A percentile compares a stretch with the other conserved stretches of the same genome.
phyloP scores from a whole-genome alignment of 2,113 vertebrate genomes.

The Ancistrus triradiatus region DNA sequence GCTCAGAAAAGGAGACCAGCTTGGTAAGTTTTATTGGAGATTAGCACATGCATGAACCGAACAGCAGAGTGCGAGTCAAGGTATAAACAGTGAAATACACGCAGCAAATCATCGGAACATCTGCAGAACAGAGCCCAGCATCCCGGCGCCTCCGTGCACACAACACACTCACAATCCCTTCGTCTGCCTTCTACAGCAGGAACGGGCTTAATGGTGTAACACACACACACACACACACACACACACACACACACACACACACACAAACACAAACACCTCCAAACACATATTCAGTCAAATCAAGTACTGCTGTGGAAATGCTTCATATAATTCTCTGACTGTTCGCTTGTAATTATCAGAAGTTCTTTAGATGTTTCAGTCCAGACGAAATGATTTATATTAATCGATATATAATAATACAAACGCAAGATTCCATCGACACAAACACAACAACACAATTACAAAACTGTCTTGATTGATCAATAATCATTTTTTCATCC shows the following conservation, averaged over 20 bases:
- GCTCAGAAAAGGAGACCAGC: constrained; percentile 51
- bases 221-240: no score
- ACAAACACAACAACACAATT: constrained; percentile 12
- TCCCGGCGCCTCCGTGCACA: constrained; percentile 3
- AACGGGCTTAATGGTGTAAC: no score
- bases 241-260: no score
- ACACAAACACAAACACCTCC: no score
- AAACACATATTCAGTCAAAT: no score
- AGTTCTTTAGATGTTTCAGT: no score
- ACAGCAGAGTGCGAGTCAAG: constrained; percentile 71
- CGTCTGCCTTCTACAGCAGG: no score
- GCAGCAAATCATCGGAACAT: constrained; percentile 40
- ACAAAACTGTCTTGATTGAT: no score
- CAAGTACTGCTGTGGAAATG: no score
- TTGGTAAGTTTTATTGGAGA: constrained; percentile 77
- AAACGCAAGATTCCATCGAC: constrained; percentile 18
- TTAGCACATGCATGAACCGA: constrained; percentile 87
- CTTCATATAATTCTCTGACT: no score
- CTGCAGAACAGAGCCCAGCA: constrained; percentile 39
- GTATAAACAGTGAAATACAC: constrained; percentile 57
- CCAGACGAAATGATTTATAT: no score
- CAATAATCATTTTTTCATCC: background rate
- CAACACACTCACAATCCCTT: background rate
- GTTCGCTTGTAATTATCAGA: no score
- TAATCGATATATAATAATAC: constrained; percentile 9